Percentiles rank a stretch among this genome's conserved stretches.
Evolutionary conservation across 2,113 vertebrate species (phyloP).

Genomic region (Mugil cephalus): DNA sequence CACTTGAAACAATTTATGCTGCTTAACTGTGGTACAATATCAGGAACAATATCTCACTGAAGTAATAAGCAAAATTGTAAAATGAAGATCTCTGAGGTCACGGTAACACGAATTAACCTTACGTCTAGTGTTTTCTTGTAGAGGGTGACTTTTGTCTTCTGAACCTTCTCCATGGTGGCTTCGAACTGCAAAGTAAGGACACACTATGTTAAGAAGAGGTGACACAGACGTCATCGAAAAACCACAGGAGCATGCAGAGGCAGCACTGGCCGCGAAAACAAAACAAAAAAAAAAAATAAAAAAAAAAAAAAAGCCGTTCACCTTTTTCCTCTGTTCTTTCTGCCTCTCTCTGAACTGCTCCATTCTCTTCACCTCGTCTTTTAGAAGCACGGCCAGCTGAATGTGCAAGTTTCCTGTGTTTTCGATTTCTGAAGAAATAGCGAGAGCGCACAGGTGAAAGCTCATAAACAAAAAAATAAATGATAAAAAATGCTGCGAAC

Average conservation of each 20-base stretch:
- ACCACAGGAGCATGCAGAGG: neutral
- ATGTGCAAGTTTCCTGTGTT: slow-evolving; percentile 92
- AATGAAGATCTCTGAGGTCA: neutral
- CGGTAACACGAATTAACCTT: slow-evolving; percentile 58
- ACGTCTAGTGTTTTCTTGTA: slow-evolving; percentile 95
- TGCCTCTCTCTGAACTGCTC: slow-evolving; percentile 95
- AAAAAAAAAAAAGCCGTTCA: slow-evolving; percentile 47
- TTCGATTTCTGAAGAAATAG: slow-evolving; percentile 88
- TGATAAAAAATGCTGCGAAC: too few relatives aligned
- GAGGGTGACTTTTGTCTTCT: slow-evolving; percentile 91
- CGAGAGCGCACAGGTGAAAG: neutral
- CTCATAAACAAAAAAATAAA: neutral
- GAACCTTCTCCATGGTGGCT: slow-evolving; percentile 89
- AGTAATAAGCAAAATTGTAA: too few relatives aligned
- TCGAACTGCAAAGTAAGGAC: slow-evolving; percentile 86
- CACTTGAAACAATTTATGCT: neutral
- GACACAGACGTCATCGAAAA: neutral
- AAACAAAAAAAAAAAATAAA: neutral
- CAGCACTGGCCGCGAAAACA: neutral
- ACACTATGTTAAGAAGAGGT: neutral
- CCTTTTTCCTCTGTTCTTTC: slow-evolving; percentile 96
- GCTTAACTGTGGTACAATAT: too few relatives aligned
- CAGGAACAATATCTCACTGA: too few relatives aligned
- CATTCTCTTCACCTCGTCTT: slow-evolving; percentile 91
- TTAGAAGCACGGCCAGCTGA: slow-evolving; percentile 88